These are phyloP conservation scores for Aeoliscus strigatus DNA, from an alignment of 2,797 vertebrate species.

Conservation along the genomic window DNA sequence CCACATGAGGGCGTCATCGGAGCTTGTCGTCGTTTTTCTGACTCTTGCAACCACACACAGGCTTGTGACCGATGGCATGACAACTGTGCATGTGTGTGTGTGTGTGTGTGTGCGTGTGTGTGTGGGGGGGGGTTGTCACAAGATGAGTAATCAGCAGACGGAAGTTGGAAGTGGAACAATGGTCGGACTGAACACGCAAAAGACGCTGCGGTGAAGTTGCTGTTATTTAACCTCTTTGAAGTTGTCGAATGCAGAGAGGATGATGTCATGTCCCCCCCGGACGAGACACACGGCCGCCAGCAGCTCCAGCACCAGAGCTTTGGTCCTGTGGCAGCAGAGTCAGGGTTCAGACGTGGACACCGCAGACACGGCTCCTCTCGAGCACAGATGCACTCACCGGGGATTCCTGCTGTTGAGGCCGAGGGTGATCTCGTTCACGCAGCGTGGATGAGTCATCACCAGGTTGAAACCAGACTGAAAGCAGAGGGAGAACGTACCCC, in stretches of 20 bases:
- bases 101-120: constrained; percentile 8
- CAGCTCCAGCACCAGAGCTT: constrained; percentile 90
- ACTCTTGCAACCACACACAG: no score
- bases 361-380: background rate
- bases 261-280: constrained; percentile 92
- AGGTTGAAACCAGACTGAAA: constrained; percentile 92
- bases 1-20: no score
- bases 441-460: constrained; percentile 93
- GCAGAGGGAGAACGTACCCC: constrained; percentile 2
- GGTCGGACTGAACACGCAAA: constrained; percentile 4
- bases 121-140: constrained; percentile 7
- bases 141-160: constrained; percentile 35
- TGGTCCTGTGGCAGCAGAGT: constrained; percentile 74
- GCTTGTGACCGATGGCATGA: no score
- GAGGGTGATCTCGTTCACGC: constrained; percentile 95
- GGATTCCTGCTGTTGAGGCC: constrained; percentile 94
- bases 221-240: constrained; percentile 84
- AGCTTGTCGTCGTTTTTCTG: no score
- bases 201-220: background rate
- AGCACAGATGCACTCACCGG: constrained; percentile 72
- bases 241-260: constrained; percentile 91
- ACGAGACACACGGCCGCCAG: constrained; percentile 92
- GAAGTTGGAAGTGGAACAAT: constrained; percentile 29
- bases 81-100: constrained; percentile 17
- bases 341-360: constrained; percentile 8